A percentile compares a stretch with the other conserved stretches of the same genome.
Evolutionary conservation across 2,888 invertebrate genomes (phyloP).

Genomic region (Ecliptopera silaceata): DNA sequence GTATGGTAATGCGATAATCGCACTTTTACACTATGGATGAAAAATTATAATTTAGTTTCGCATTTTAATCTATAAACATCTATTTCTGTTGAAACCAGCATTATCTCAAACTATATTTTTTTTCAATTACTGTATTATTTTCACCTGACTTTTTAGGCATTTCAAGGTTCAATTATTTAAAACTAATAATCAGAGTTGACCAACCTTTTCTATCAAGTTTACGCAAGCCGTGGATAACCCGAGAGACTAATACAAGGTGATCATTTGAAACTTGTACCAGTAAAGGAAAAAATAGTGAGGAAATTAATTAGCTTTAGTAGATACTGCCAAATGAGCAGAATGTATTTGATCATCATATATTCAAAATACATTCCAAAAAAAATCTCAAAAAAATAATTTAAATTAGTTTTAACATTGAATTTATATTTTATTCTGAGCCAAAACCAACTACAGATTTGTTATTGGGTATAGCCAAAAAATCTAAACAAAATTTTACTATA

Average conservation of each 20-base stretch:
- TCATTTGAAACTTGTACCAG: constrained; percentile 27
- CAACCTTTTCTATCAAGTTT: constrained; percentile 19
- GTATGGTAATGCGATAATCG: constrained; percentile 49
- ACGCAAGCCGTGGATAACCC: constrained; percentile 21
- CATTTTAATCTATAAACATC: not conserved
- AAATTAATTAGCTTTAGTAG: not conserved
- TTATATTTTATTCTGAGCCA: too few relatives aligned
- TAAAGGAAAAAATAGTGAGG: not conserved
- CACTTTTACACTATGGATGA: constrained; percentile 40
- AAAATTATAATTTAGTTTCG: constrained; percentile 42
- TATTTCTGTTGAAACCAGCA: too few relatives aligned
- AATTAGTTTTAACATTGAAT: too few relatives aligned
- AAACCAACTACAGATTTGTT: too few relatives aligned
- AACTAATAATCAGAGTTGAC: constrained; percentile 9
- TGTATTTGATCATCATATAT: too few relatives aligned
- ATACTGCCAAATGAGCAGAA: too few relatives aligned
- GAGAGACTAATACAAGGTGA: constrained; percentile 27
- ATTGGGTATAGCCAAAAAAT: too few relatives aligned
- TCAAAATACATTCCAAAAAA: too few relatives aligned
- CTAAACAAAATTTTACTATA: too few relatives aligned
- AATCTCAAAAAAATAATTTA: too few relatives aligned
- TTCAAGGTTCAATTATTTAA: constrained; percentile 17
- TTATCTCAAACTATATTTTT: too few relatives aligned
- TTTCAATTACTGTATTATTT: not conserved
- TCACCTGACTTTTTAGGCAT: not conserved